phyloP scores from a whole-genome alignment of 2,888 invertebrate genomes.

The Micoletzkya japonica region DNA sequence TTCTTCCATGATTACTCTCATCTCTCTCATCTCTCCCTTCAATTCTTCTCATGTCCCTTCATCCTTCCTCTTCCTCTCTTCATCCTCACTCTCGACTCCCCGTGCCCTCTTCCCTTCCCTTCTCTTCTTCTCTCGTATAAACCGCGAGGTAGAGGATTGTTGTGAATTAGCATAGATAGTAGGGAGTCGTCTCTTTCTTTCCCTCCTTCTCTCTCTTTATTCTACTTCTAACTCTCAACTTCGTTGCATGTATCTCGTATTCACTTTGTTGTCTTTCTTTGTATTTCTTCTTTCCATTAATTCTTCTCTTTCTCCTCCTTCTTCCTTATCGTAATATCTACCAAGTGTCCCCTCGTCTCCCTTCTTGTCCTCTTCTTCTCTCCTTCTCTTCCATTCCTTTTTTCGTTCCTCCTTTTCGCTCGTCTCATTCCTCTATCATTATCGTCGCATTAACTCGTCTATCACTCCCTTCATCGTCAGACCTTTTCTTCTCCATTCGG shows the following conservation, averaged over 20 bases:
- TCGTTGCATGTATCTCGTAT: slow-evolving; percentile 2
- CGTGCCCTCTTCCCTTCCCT: neutral
- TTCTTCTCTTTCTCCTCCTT: neutral
- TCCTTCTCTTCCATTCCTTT: neutral
- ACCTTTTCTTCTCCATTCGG: neutral
- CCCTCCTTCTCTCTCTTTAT: neutral
- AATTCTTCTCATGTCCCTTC: too few relatives aligned
- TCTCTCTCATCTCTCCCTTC: too few relatives aligned
- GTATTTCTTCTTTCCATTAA: neutral
- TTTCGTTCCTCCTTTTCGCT: neutral
- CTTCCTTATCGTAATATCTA: slow-evolving; percentile 8
- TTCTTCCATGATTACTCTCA: too few relatives aligned
- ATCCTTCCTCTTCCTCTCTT: neutral
- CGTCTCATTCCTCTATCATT: neutral
- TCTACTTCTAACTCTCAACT: slow-evolving; percentile 2
- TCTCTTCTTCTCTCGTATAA: slow-evolving; percentile 1
- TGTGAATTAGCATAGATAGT: neutral
- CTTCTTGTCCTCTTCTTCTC: neutral
- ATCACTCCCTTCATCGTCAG: neutral
- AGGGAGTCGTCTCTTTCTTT: neutral
- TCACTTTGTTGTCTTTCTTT: neutral
- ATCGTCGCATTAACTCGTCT: neutral
- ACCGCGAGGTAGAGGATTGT: neutral
- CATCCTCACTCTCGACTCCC: slow-evolving; percentile 4
- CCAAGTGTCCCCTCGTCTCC: neutral